phyloP scores from a whole-genome alignment of 2,888 invertebrate species.

The Drosophila pseudotakahashii region DNA sequence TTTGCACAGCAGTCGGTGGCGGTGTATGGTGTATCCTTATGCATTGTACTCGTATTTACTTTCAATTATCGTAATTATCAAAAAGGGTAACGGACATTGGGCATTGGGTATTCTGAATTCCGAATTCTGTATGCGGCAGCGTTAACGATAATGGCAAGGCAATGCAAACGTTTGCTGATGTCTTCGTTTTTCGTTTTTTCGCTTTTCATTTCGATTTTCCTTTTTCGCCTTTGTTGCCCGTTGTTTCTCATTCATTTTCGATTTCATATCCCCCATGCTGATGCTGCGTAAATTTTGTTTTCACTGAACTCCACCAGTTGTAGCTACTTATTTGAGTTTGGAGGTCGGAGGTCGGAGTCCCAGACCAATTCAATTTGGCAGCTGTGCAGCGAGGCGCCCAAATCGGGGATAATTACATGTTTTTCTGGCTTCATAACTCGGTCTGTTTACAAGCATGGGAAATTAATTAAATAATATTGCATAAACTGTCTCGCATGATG shows the following conservation, averaged over 20 bases:
- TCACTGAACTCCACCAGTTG: constrained; percentile 50
- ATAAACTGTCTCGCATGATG: background rate
- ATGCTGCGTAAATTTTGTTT: constrained; percentile 40
- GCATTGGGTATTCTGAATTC: constrained; percentile 11
- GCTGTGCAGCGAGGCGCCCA: constrained; percentile 54
- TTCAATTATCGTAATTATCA: constrained; percentile 83
- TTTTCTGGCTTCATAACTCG: constrained; percentile 7
- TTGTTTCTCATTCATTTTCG: constrained; percentile 37
- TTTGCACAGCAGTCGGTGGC: constrained; percentile 45
- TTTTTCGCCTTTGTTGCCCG: constrained; percentile 10
- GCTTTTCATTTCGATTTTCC: constrained; percentile 50
- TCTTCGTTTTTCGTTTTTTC: constrained; percentile 65
- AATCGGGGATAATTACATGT: constrained; percentile 64
- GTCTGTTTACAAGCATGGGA: background rate
- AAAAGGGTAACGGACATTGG: constrained; percentile 62
- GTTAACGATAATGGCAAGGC: constrained; percentile 56
- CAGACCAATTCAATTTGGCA: constrained; percentile 42
- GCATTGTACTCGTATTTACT: constrained; percentile 75
- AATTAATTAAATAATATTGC: constrained; percentile 62
- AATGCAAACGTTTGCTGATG: constrained; percentile 78
- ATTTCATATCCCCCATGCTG: constrained; percentile 32
- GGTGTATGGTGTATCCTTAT: constrained; percentile 58
- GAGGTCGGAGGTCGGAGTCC: constrained; percentile 8
- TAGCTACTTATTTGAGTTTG: constrained; percentile 63
- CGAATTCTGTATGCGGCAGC: constrained; percentile 1